Percentiles rank a stretch among this genome's conserved stretches.
Evolutionary conservation across 2,797 vertebrate species (phyloP).

Genomic region (Potorous gilbertii): DNA sequence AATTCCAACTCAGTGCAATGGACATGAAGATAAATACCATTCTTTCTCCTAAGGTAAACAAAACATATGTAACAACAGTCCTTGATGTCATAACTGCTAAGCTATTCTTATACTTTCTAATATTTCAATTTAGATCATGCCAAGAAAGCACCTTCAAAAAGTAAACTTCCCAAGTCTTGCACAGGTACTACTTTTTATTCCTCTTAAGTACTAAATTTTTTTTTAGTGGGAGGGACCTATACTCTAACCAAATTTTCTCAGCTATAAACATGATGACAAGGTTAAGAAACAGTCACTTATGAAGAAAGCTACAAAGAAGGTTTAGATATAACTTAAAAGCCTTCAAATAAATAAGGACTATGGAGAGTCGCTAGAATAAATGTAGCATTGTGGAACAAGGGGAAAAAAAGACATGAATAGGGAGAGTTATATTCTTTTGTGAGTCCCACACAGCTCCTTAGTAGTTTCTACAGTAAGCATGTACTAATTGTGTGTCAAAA

Average conservation of each 20-base stretch:
- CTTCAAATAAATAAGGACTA: conserved; percentile 29
- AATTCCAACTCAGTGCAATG: background rate
- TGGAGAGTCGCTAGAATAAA: background rate
- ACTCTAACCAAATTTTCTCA: background rate
- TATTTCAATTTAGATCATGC: conserved; percentile 12
- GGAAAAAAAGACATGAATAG: background rate
- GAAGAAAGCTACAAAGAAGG: background rate
- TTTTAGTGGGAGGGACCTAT: background rate
- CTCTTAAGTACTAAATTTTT: background rate
- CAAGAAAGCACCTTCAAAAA: background rate
- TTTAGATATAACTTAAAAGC: background rate
- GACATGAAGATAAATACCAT: conserved; percentile 1
- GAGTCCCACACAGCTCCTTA: background rate
- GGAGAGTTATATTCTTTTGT: background rate
- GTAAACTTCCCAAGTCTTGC: background rate
- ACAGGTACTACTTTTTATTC: conserved; percentile 20
- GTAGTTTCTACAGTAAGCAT: background rate
- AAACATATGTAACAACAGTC: background rate
- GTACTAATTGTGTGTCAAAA: background rate
- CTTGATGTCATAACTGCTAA: background rate
- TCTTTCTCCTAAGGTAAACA: background rate
- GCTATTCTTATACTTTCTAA: background rate
- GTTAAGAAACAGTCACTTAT: background rate
- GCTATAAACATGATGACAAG: conserved; percentile 9
- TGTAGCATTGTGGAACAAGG: background rate